Percentiles rank a stretch among this genome's conserved stretches.
These are phyloP conservation scores for Mythimna loreyi DNA, from an alignment of 2,888 invertebrate genomes.

Conservation along the genomic window DNA sequence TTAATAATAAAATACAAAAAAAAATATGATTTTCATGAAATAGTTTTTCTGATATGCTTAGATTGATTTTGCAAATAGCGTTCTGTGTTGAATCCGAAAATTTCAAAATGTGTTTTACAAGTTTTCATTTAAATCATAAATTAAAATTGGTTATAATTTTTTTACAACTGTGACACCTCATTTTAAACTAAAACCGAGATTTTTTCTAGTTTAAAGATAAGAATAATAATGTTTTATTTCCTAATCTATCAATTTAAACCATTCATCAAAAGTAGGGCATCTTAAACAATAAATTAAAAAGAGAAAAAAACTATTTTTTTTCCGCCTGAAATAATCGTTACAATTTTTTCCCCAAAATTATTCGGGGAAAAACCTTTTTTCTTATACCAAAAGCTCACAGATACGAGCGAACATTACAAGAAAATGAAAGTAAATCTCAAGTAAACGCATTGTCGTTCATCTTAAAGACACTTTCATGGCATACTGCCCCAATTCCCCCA, in stretches of 20 bases:
- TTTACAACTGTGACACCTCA: neutral
- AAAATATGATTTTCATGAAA: too few relatives aligned
- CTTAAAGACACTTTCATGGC: constrained; percentile 63
- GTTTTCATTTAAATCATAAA: neutral
- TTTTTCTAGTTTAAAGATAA: neutral
- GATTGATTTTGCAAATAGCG: neutral
- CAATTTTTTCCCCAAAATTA: constrained; percentile 3
- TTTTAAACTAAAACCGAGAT: neutral
- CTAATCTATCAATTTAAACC: too few relatives aligned
- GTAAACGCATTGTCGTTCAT: constrained; percentile 53
- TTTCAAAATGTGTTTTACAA: neutral
- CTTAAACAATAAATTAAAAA: neutral
- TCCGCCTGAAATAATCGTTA: neutral
- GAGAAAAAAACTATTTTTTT: neutral
- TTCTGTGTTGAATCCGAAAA: neutral
- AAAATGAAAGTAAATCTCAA: constrained; percentile 55
- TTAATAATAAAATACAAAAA: too few relatives aligned
- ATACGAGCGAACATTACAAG: constrained; percentile 20
- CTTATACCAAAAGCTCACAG: constrained; percentile 10
- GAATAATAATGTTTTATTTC: neutral
- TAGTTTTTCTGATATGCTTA: neutral
- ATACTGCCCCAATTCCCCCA: constrained; percentile 76
- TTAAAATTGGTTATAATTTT: neutral
- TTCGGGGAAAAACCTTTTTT: neutral
- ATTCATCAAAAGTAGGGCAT: too few relatives aligned